Conservation (phyloP, 2,888 invertebrate species). For the Synergus itoensis region DNA sequence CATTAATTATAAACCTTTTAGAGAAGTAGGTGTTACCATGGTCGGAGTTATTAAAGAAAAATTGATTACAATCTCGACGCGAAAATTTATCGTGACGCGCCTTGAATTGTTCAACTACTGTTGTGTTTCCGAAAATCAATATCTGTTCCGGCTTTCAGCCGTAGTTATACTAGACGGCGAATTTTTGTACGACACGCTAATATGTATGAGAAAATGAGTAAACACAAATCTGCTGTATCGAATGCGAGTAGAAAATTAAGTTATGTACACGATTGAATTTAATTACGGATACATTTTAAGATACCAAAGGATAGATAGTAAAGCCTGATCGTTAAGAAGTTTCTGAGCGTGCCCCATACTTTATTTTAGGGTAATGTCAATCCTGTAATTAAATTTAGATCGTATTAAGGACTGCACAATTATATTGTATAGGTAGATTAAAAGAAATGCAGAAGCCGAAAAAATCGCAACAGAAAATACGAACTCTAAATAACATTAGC, state of each 20-base stretch:
- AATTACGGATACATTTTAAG: conserved; percentile 60
- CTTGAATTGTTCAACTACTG: conserved; percentile 29
- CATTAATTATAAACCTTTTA: conserved; percentile 47
- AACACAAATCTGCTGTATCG: conserved; percentile 53
- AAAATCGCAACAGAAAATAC: conserved; percentile 56
- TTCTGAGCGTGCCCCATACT: conserved; percentile 48
- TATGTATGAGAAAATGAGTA: conserved; percentile 43
- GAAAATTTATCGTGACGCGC: conserved; percentile 34
- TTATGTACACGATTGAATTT: conserved; percentile 62
- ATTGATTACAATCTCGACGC: background rate
- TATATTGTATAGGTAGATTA: conserved; percentile 67
- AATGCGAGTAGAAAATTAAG: conserved; percentile 57
- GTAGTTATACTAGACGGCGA: conserved; percentile 13
- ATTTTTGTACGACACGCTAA: conserved; percentile 44
- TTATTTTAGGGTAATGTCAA: conserved; percentile 40
- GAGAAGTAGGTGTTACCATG: conserved; percentile 61
- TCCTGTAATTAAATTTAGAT: conserved; percentile 66
- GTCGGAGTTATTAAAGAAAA: conserved; percentile 53
- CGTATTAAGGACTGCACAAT: conserved; percentile 70
- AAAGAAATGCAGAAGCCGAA: conserved; percentile 45
- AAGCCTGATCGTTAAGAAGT: conserved; percentile 47
- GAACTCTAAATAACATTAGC: conserved; percentile 55
- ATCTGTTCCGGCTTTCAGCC: background rate
- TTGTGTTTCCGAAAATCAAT: conserved; percentile 5
- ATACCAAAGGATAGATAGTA: conserved; percentile 11